Evolutionary conservation across 2,888 invertebrate species (phyloP).

Genomic region (Balanococcus diminutus): DNA sequence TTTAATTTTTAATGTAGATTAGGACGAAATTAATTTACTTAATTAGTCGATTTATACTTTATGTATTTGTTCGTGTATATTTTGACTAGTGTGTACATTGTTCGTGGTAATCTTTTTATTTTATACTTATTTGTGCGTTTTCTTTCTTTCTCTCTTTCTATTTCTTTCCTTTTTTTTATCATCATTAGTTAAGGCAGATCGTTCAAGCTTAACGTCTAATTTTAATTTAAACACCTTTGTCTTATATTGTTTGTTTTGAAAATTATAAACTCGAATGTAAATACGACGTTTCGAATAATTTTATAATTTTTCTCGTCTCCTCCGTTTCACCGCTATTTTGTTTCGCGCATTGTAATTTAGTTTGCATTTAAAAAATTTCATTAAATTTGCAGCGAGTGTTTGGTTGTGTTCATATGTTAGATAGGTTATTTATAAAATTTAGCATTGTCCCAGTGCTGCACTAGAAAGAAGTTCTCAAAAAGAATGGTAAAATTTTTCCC

Average conservation of each 20-base stretch:
- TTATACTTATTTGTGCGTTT: slow-evolving; percentile 19
- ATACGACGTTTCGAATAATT: background rate
- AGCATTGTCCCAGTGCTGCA: background rate
- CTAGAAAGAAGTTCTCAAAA: background rate
- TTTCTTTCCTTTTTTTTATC: slow-evolving; percentile 34
- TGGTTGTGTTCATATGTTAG: slow-evolving; percentile 37
- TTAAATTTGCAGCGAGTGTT: slow-evolving; percentile 14
- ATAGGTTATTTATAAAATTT: background rate
- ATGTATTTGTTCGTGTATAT: background rate
- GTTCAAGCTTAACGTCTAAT: background rate
- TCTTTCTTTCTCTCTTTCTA: slow-evolving; percentile 16
- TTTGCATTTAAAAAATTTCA: slow-evolving; percentile 24
- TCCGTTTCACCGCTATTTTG: background rate
- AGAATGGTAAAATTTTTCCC: slow-evolving; percentile 17
- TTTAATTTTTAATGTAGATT: slow-evolving; percentile 35
- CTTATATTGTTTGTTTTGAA: slow-evolving; percentile 5
- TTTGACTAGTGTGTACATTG: slow-evolving; percentile 6
- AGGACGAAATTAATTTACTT: background rate
- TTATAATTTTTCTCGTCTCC: background rate
- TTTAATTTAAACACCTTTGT: background rate
- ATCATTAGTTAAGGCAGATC: background rate
- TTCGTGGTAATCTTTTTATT: slow-evolving; percentile 25
- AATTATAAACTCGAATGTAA: background rate
- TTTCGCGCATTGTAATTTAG: background rate
- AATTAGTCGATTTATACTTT: slow-evolving; percentile 19